A percentile compares a stretch with the other conserved stretches of the same genome.
Conservation (phyloP, 2,113 vertebrate species). For the Cephalopterus ornatus region DNA sequence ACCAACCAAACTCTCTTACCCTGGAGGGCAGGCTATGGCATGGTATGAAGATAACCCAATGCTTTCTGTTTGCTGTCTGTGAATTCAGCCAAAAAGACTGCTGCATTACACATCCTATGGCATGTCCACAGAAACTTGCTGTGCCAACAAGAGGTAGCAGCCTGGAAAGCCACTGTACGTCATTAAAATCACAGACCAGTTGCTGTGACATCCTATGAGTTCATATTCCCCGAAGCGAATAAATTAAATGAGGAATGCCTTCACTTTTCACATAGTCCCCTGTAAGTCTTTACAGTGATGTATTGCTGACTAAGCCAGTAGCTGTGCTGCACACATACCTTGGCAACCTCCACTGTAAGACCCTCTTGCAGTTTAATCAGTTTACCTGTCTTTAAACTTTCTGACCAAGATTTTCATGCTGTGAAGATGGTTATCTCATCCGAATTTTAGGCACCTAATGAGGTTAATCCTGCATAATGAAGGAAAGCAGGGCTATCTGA, state of each 20-base stretch:
- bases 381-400: neutral
- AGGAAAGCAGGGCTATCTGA: neutral
- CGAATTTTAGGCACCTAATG: neutral
- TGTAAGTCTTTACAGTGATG: neutral
- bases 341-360: neutral
- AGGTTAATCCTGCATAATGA: neutral
- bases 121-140: neutral
- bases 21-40: neutral
- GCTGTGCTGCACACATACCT: neutral
- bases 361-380: neutral
- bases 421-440: neutral
- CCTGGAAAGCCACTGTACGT: neutral
- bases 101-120: neutral
- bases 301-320: neutral
- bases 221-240: neutral
- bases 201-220: neutral
- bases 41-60: neutral
- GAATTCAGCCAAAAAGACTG: constrained; percentile 6
- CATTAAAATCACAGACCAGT: neutral
- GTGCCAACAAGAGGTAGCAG: neutral
- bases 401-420: neutral
- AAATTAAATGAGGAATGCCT: neutral
- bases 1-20: neutral
- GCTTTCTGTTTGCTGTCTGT: neutral
- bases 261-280: neutral